A percentile compares a stretch with the other conserved stretches of the same genome.
These are phyloP conservation scores for Bursaphelenchus okinawaensis DNA, from an alignment of 2,888 invertebrate genomes.

Conservation along the genomic window DNA sequence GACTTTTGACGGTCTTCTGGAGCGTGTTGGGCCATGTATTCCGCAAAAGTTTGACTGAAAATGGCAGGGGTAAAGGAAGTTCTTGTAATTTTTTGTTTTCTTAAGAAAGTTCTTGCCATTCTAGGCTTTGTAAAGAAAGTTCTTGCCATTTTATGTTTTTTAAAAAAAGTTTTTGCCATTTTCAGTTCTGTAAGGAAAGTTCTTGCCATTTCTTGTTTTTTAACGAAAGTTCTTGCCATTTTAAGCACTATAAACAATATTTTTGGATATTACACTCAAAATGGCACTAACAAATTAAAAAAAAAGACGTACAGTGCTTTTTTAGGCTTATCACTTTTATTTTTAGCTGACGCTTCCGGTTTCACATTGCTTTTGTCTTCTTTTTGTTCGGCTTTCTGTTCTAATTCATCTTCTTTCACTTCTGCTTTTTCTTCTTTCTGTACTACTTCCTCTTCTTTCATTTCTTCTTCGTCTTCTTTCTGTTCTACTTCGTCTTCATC, in stretches of 20 bases:
- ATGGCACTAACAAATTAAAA: neutral
- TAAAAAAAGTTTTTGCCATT: too few species aligned
- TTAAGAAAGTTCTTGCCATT: neutral
- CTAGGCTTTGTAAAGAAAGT: too few species aligned
- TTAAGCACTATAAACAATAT: neutral
- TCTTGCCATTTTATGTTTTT: too few species aligned
- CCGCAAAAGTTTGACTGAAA: conserved; percentile 1
- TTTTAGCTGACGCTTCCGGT: too few species aligned
- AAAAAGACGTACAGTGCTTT: too few species aligned
- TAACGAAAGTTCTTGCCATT: too few species aligned
- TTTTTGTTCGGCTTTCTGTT: too few species aligned
- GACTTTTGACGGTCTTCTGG: conserved; percentile 1
- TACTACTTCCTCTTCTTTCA: neutral
- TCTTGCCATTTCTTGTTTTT: too few species aligned
- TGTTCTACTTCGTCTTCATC: neutral
- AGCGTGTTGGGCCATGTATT: conserved; percentile 6
- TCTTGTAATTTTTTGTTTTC: neutral
- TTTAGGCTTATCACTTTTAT: too few species aligned
- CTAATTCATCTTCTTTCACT: too few species aligned
- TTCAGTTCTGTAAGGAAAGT: too few species aligned
- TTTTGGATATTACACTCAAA: neutral
- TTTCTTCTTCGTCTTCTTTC: neutral
- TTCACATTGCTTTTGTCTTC: too few species aligned
- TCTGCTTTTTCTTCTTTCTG: neutral
- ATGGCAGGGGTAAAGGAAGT: neutral